Percentiles rank a stretch among this genome's conserved stretches.
Evolutionary conservation across 1,140 invertebrate genomes (phyloP).

Genomic region (Ganaspis sp.): DNA sequence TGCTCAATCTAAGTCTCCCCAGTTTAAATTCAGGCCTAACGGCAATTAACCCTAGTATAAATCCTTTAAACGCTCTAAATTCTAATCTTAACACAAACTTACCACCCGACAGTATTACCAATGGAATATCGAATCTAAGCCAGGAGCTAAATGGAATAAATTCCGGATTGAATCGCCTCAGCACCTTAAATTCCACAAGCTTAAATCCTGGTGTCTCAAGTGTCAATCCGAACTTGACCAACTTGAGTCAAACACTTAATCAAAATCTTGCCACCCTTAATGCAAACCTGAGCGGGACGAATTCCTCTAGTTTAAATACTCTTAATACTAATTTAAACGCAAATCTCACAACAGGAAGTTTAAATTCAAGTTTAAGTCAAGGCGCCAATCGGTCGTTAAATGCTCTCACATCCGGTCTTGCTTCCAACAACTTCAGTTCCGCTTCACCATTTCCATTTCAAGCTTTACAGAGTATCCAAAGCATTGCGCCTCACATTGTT

Average conservation of each 20-base stretch:
- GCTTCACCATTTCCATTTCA: constrained; percentile 70
- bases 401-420: constrained; percentile 64
- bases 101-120: constrained; percentile 73
- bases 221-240: constrained; percentile 69
- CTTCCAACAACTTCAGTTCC: constrained; percentile 68
- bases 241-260: constrained; percentile 66
- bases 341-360: constrained; percentile 62
- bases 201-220: constrained; percentile 69
- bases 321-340: constrained; percentile 51
- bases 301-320: constrained; percentile 46
- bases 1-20: constrained; percentile 74
- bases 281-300: constrained; percentile 53
- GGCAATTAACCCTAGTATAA: constrained; percentile 72
- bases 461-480: constrained; percentile 73
- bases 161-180: constrained; percentile 67
- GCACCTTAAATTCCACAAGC: constrained; percentile 68
- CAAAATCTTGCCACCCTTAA: constrained; percentile 66
- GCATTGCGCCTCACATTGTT: constrained; percentile 72
- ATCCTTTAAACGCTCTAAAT: constrained; percentile 72
- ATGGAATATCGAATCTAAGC: constrained; percentile 67
- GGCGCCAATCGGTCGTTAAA: constrained; percentile 66
- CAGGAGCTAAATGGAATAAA: constrained; percentile 73
- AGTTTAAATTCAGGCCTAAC: constrained; percentile 72
- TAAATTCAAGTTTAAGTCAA: constrained; percentile 67
- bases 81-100: constrained; percentile 70